Evolutionary conservation across 2,797 vertebrate genomes (phyloP).

Genomic region (Malurus leucopterus): DNA sequence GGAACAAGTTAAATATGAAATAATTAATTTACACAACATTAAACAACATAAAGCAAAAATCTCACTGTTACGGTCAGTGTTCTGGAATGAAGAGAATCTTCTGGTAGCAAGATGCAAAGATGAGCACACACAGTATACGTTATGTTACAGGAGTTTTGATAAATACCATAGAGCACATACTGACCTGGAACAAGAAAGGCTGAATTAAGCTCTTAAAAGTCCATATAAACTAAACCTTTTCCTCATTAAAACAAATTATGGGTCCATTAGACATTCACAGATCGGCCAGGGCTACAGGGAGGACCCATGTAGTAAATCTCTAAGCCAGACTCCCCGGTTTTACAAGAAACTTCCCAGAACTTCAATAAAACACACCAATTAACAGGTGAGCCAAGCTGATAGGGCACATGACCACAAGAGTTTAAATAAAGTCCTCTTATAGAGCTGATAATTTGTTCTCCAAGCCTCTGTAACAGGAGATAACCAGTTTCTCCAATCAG

Average conservation of each 20-base stretch:
- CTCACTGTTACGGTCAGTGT: neutral
- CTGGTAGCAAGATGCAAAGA: neutral
- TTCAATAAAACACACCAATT: neutral
- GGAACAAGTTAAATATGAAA: constrained; percentile 10
- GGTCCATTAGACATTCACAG: neutral
- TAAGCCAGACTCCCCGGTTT: neutral
- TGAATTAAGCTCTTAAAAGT: neutral
- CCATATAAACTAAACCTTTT: neutral
- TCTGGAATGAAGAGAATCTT: neutral
- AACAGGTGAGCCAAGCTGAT: neutral
- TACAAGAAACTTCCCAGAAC: neutral
- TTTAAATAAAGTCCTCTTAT: accelerated
- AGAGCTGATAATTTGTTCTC: neutral
- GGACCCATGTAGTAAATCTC: neutral
- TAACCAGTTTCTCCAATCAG: neutral
- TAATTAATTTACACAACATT: neutral
- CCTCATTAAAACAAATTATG: neutral
- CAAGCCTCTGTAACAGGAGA: neutral
- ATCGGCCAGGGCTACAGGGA: neutral
- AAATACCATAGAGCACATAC: neutral
- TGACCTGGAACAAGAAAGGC: neutral
- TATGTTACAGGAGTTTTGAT: neutral
- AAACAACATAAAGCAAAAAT: neutral
- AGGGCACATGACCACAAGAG: neutral
- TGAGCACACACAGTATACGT: neutral